Base-by-base conservation (phyloP, 1,140 invertebrate genomes). In the Pseudomyrmex flavicornis region DNA sequence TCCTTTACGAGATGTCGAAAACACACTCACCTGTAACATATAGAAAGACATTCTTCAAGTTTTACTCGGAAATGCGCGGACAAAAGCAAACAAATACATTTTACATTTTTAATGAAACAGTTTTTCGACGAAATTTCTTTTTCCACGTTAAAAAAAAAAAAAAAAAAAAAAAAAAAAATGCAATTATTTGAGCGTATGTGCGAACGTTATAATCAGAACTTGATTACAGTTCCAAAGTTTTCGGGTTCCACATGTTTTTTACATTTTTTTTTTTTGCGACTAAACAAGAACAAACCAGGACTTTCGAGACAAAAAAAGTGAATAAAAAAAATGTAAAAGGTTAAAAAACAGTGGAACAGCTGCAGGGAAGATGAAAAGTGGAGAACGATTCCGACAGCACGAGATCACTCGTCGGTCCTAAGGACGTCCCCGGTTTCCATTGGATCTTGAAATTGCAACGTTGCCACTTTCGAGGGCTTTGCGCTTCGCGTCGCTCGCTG, bases 291-390 rank as follows among this genome's bases (percentile, higher is more conserved):
- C 15, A 46, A 52, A 17, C 22, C 26, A 44, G 44, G 35, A 15
- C 65, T 50, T 61, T 61, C 15, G 15, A 85, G 74, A 85, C 85
- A 73, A 75, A 74, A 74, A 77, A 85, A 75, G 83, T 86, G 83
- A 76, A 77, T 75, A 74, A 62, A 69, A 65, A 52, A 59, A 52
- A 82, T n/a, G 35, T 61, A 56, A 17, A 35, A 61, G 65, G 10
- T 20, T 62, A 17, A 17, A 17, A 72, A 44, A 35, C 12, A 54
- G 44, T 35, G 54, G 46, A n/a, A 7, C 26, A 1, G 17, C 35
- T 9, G 13, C 79, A 66, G 77, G 22, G 68, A 9, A 50, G 22
- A 22, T 76, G 54, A 76, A 76, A 50, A 44, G 75, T 48, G 66
- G 72, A 48, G 54, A 54, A 59, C 66, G 65, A 72, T 54, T 79